phyloP scores from a whole-genome alignment of 2,797 vertebrate genomes.

The Clangula hyemalis region DNA sequence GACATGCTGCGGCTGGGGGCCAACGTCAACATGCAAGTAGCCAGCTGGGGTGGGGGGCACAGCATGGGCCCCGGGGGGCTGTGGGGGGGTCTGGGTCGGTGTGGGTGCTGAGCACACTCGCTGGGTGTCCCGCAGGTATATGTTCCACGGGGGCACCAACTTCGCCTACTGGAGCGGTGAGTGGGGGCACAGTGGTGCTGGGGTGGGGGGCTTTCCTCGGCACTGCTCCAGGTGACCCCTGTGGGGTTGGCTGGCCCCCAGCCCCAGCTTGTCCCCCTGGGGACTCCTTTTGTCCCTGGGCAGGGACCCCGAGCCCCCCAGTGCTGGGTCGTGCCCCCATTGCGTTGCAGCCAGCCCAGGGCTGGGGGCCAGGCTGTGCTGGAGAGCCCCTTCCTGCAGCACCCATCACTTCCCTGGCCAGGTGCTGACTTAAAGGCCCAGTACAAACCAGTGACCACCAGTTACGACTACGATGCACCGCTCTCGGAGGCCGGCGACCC shows the following conservation, averaged over 20 bases:
- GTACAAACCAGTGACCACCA: constrained; percentile 92
- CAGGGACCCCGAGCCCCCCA: background rate
- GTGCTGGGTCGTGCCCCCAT: background rate
- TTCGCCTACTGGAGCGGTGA: constrained; percentile 98
- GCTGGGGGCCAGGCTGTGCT: background rate
- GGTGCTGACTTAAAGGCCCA: constrained; percentile 90
- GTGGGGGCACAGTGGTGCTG: background rate
- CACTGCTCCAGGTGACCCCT: background rate
- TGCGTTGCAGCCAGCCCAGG: background rate
- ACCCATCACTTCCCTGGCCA: constrained; percentile 36
- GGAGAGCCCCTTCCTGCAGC: background rate
- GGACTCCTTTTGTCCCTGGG: background rate
- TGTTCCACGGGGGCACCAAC: constrained; percentile 98
- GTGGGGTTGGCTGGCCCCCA: background rate
- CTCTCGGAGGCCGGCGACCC: constrained; percentile 95
- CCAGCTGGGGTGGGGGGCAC: background rate
- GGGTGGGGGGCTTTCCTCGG: background rate
- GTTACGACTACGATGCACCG: constrained; percentile 96
- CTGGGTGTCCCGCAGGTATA: constrained; percentile 85
- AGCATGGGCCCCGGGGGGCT: background rate
- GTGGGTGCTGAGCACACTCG: background rate
- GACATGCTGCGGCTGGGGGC: constrained; percentile 90
- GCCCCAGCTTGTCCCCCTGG: background rate
- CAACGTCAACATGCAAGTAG: constrained; percentile 92
- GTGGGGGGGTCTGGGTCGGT: background rate